These are phyloP conservation scores for Chaetura pelagica DNA, from an alignment of 2,113 vertebrate species.

Conservation along the genomic window DNA sequence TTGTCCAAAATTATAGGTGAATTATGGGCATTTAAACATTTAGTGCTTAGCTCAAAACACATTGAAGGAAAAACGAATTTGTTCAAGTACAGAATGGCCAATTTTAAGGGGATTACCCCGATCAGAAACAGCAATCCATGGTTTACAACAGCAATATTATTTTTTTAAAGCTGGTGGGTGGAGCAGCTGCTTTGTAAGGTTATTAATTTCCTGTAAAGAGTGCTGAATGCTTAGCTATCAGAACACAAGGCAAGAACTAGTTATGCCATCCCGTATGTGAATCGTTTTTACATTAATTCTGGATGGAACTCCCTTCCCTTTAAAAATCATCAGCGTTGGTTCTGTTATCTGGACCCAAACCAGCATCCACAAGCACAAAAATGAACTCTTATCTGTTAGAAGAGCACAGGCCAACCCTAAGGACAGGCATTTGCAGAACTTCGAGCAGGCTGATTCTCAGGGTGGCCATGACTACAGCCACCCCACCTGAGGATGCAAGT, in stretches of 20 bases:
- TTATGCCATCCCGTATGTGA: background rate
- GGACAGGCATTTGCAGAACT: background rate
- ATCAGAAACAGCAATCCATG: conserved; percentile 68
- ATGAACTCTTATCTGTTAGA: background rate
- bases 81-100: conserved; percentile 29
- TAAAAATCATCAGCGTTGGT: background rate
- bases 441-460: background rate
- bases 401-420: background rate
- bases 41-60: conserved; percentile 13
- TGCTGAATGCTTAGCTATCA: conserved; percentile 37
- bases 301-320: background rate
- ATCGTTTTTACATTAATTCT: conserved; percentile 41
- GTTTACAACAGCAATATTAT: conserved; percentile 67
- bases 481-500: background rate
- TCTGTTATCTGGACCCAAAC: background rate
- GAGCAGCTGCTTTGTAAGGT: conserved; percentile 72
- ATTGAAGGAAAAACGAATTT: background rate
- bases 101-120: conserved; percentile 70
- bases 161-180: conserved; percentile 61
- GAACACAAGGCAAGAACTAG: conserved; percentile 23
- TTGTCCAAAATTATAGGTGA: background rate
- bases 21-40: background rate
- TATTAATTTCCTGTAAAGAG: conserved; percentile 75
- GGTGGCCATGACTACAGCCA: background rate
- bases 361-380: background rate